Percentiles rank a stretch among this genome's conserved stretches.
Conservation (phyloP, 2,888 invertebrate genomes). For the Scelioninae gen. 1 region DNA sequence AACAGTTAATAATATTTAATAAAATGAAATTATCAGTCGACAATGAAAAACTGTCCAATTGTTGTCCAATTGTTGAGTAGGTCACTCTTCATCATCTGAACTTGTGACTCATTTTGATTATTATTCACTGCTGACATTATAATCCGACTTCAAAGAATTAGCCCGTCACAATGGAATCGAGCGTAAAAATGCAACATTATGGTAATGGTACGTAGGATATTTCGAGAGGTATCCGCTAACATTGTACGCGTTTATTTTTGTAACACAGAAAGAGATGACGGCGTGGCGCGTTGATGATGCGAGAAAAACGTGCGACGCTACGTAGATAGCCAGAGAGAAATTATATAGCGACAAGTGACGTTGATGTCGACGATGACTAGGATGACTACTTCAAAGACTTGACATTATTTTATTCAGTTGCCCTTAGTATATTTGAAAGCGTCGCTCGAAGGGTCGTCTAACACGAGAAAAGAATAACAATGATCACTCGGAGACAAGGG, state of each 20-base stretch:
- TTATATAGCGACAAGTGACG: conserved; percentile 72
- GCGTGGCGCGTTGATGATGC: conserved; percentile 54
- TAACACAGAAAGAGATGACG: conserved; percentile 65
- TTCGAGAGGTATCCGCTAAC: conserved; percentile 78
- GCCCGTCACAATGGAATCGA: conserved; percentile 30
- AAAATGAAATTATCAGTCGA: neutral
- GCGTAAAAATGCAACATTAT: conserved; percentile 47
- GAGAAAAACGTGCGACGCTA: conserved; percentile 51
- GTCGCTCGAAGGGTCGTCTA: neutral
- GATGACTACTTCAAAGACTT: too few species aligned
- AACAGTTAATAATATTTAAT: too few species aligned
- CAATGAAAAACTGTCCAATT: conserved; percentile 18
- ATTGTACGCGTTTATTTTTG: conserved; percentile 75
- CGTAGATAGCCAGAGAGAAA: conserved; percentile 67
- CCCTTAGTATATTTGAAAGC: too few species aligned
- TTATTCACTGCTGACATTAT: conserved; percentile 47
- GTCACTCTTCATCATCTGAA: conserved; percentile 22
- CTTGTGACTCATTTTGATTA: conserved; percentile 31
- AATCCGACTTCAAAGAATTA: conserved; percentile 48
- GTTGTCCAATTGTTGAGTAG: too few species aligned
- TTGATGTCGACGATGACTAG: conserved; percentile 57
- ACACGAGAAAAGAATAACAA: neutral
- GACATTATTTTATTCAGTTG: too few species aligned
- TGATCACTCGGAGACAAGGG: conserved; percentile 5
- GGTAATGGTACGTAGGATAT: conserved; percentile 70